Base-by-base conservation (phyloP, 1,140 invertebrate species). In the Belonocnema kinseyi region DNA sequence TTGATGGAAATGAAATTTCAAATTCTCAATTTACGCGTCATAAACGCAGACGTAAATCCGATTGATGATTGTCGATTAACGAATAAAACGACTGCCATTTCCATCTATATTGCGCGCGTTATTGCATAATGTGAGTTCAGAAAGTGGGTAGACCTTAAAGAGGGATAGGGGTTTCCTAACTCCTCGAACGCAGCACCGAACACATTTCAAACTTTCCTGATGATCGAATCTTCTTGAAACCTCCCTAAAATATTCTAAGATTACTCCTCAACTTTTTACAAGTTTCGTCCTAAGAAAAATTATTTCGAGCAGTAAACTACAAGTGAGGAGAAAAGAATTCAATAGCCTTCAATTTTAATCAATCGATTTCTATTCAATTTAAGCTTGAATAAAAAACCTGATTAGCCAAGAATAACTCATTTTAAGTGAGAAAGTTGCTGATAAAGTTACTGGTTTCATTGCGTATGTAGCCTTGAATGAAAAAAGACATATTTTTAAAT, bases 41-140 rank as follows among this genome's bases (percentile, higher is more conserved):
- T 54, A 54, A 54, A 54, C 8, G 53, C n/a, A 19, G 8, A 8
- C 17, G n/a, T 54, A 54, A 54, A 54, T 17, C 17, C 53, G 53
- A 54, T 54, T 54, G 53, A 54, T 54, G 53, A 54, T 54, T 54
- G 16, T 54, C 53, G 53, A 54, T 54, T 54, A 54, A 17, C 53
- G n/a, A 19, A 54, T 54, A 54, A 54, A 54, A 54, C 17, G 53
- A 54, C 53, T 54, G 17, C 53, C 17, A 54, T 54, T 54, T 54
- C 17, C 53, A 54, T 54, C 53, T 6, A 54, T 17, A 54, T 54
- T 54, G n/a, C 53, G n/a, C 53, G 16, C 53, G 53, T 19, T 54
- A 54, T 54, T 54, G 5, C 53, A 54, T 54, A 54, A 54, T 54
- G 53, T 6, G 14, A 54, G 53, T 54, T 54, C 53, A 54, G 53